Evolutionary conservation across 2,113 vertebrate species (phyloP).

Genomic region (Nothocercus julius): DNA sequence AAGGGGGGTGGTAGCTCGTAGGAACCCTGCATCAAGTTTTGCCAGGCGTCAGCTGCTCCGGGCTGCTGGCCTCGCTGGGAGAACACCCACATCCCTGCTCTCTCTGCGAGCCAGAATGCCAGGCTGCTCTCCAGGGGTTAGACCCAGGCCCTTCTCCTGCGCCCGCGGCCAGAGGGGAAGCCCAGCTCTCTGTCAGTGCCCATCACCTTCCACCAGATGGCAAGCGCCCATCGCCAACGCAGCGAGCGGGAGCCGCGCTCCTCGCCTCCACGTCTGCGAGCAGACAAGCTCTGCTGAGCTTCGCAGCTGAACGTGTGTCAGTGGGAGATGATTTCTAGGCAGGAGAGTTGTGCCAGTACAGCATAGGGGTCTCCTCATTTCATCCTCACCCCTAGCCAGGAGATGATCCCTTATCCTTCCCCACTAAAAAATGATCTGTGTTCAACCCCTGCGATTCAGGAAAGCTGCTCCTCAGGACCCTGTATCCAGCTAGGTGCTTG

Average conservation of each 20-base stretch:
- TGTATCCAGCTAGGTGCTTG: rapidly evolving
- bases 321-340: background rate
- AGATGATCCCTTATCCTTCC: background rate
- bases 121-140: background rate
- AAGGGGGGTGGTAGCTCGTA: rapidly evolving
- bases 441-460: background rate
- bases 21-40: background rate
- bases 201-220: slow-evolving; percentile 11
- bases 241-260: rapidly evolving
- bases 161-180: background rate
- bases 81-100: background rate
- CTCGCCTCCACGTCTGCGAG: background rate
- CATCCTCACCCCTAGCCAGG: background rate
- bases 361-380: background rate
- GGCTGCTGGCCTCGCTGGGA: background rate
- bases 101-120: background rate
- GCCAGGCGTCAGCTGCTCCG: background rate
- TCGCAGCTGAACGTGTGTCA: rapidly evolving
- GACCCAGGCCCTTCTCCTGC: background rate
- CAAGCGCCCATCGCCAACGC: background rate
- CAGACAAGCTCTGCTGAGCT: background rate
- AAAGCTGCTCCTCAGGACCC: background rate
- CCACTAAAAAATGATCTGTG: background rate
- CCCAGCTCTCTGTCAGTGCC: background rate
- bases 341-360: background rate